Evolutionary conservation across 2,888 invertebrate genomes (phyloP), one percentile per base, ranked within the genome.

Genomic region (Mechanitis mazaeus): DNA sequence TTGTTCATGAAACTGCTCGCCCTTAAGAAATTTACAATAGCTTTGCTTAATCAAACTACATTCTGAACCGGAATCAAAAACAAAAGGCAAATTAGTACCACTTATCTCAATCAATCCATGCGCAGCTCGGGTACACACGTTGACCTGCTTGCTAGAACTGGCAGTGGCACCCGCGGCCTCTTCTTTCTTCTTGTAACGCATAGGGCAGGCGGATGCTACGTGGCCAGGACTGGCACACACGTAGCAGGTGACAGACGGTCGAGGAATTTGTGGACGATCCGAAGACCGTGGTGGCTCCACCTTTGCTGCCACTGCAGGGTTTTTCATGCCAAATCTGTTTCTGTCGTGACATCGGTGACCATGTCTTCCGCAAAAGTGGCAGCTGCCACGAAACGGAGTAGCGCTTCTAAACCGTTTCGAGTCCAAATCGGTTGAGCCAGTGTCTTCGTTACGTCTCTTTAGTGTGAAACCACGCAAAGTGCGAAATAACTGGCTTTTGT

Each of bases 341-440:
- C 61, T 67, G n/a, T 54, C 33, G 7, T 47, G 38, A 28, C 65
- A 70, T 28, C 56, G 61, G 35, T 68, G 67, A 42, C n/a, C 67
- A 68, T 12, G 38, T 9, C 53, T 45, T 1, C 66, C 68, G 50
- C 68, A 68, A 5, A 35, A 46, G 42, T 67, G 66, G 61, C 68
- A 70, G 38, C 42, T 55, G 11, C 68, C 68, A 2, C 46, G 28
- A 33, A 46, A 56, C 38, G 58, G 35, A 53, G 28, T 38, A 28
- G 20, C 20, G 11, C 5, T 33, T 55, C 35, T 35, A 42, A 42
- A 42, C 1, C 42, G 42, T 42, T 42, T 42, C 9, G 42, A 33
- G 35, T 60, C 58, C 1, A 33, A 0, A 12, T 56, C 58, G 3
- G 54, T 33, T 45, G 42, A 9, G 33, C 4, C 35, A 20, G 35